Conservation (phyloP, 92 coral and sea anemone genomes). For the Zoanthus sansibaricus region DNA sequence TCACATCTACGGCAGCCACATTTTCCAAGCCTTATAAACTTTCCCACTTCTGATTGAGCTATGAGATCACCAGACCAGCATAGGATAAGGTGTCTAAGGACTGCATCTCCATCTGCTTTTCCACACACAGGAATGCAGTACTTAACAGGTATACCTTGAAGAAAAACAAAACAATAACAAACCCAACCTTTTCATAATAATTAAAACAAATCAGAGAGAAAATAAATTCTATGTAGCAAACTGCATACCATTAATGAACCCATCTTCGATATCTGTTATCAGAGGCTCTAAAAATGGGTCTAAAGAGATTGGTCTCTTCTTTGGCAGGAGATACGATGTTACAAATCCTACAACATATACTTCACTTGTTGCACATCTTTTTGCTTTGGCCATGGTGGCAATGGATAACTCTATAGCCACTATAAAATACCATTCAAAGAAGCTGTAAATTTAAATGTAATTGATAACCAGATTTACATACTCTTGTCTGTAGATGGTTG, state of each 20-base stretch:
- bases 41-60: conserved; percentile 75
- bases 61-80: conserved; percentile 76
- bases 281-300: conserved; percentile 78
- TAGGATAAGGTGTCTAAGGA: conserved; percentile 63
- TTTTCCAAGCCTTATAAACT: conserved; percentile 74
- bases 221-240: too few species aligned
- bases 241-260: conserved; percentile 75
- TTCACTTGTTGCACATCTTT: conserved; percentile 61
- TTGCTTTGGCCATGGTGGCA: conserved; percentile 75
- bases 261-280: conserved; percentile 60
- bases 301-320: conserved; percentile 62
- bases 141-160: conserved; percentile 58
- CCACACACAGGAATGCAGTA: conserved; percentile 57
- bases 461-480: too few species aligned
- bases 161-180: too few species aligned
- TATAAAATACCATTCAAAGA: neutral
- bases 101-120: conserved; percentile 46
- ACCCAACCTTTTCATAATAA: too few species aligned
- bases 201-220: too few species aligned
- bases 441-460: too few species aligned
- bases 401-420: neutral
- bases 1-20: too few species aligned
- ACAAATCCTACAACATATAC: conserved; percentile 75
- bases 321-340: conserved; percentile 65
- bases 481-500: too few species aligned